phyloP scores from a whole-genome alignment of 2,888 invertebrate species.

The Scaptomyza flava region DNA sequence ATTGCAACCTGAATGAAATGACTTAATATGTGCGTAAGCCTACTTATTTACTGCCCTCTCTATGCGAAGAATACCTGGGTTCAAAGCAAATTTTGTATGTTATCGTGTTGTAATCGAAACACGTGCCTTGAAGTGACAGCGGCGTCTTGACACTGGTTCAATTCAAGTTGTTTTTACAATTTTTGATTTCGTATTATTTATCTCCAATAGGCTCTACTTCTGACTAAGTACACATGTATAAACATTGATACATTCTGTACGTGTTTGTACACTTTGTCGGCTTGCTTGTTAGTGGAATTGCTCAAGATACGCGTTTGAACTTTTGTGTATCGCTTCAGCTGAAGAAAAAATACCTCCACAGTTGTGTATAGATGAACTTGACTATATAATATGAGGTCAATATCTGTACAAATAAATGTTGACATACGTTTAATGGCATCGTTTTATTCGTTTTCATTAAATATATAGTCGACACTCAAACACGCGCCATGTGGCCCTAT shows the following conservation, averaged over 20 bases:
- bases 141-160: conserved; percentile 28
- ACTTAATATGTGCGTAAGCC: neutral
- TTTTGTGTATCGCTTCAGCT: conserved; percentile 4
- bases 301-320: conserved; percentile 8
- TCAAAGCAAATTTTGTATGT: conserved; percentile 61
- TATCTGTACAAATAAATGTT: neutral
- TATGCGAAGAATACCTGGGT: conserved; percentile 4
- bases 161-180: conserved; percentile 37
- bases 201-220: neutral
- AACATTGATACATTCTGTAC: neutral
- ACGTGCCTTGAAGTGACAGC: conserved; percentile 48
- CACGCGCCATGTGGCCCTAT: conserved; percentile 15
- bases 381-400: neutral
- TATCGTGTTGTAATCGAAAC: conserved; percentile 63
- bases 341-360: neutral
- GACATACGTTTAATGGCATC: neutral
- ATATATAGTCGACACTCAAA: conserved; percentile 18
- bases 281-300: conserved; percentile 1
- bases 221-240: neutral
- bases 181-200: conserved; percentile 16
- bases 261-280: neutral
- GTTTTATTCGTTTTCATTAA: conserved; percentile 4
- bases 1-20: conserved; percentile 3
- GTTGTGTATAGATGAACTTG: neutral
- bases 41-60: neutral